Evolutionary conservation across 1,140 invertebrate genomes (phyloP).

Genomic region (Psilanteris sp.): DNA sequence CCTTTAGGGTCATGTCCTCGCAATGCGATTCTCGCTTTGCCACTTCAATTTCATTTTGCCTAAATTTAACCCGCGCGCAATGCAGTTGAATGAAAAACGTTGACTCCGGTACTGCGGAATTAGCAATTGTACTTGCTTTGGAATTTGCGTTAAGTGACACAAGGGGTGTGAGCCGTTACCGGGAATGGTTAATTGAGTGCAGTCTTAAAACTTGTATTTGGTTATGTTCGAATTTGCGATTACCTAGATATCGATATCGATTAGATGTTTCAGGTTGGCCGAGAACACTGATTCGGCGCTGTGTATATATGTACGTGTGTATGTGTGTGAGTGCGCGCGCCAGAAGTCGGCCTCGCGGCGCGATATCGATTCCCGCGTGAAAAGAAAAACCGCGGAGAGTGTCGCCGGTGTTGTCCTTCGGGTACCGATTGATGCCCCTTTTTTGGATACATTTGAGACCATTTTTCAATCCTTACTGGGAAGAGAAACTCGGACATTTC

Average conservation of each 20-base stretch:
- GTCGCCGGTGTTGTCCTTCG: slow-evolving; percentile 57
- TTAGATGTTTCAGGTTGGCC: slow-evolving; percentile 10
- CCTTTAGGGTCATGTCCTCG: slow-evolving; percentile 27
- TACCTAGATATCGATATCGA: slow-evolving; percentile 47
- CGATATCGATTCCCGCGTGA: slow-evolving; percentile 62
- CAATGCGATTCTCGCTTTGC: neutral
- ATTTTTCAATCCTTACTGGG: slow-evolving; percentile 19
- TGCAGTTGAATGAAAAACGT: neutral
- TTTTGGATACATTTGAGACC: slow-evolving; percentile 23
- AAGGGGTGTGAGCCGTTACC: neutral
- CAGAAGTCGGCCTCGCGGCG: slow-evolving; percentile 35
- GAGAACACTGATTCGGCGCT: slow-evolving; percentile 14
- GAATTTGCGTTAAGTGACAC: neutral
- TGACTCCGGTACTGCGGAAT: too few species aligned
- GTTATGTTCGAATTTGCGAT: slow-evolving; percentile 17
- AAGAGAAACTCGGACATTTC: slow-evolving; percentile 30
- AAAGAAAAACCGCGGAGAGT: slow-evolving; percentile 60
- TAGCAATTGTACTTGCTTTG: slow-evolving; percentile 13
- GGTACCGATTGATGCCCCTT: slow-evolving; percentile 45
- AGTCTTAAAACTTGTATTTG: neutral
- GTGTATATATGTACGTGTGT: slow-evolving; percentile 9
- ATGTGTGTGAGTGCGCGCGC: slow-evolving; percentile 33
- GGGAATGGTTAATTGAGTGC: slow-evolving; percentile 6
- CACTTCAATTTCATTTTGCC: slow-evolving; percentile 9
- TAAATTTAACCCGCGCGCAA: slow-evolving; percentile 17